Evolutionary conservation across 2,888 invertebrate genomes (phyloP).

Genomic region (Himalopsyche anomala): DNA sequence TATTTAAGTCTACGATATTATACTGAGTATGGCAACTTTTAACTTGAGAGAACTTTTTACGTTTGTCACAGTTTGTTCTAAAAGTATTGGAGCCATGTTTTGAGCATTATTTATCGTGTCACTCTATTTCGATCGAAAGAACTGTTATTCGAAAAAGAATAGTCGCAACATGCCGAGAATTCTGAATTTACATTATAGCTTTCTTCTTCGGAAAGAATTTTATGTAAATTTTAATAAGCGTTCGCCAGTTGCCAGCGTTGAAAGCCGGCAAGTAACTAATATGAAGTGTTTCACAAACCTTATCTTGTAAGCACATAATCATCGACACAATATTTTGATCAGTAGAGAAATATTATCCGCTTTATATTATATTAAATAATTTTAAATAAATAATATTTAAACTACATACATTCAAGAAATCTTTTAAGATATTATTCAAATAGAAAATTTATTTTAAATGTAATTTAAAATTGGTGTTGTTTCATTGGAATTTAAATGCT

Average conservation of each 20-base stretch:
- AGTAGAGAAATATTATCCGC: constrained; percentile 27
- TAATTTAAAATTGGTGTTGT: constrained; percentile 26
- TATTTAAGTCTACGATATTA: constrained; percentile 2
- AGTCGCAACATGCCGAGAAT: background rate
- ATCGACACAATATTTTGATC: constrained; percentile 30
- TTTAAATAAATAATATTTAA: constrained; percentile 20
- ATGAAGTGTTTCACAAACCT: constrained; percentile 14
- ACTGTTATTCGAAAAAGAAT: background rate
- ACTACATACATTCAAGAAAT: constrained; percentile 22
- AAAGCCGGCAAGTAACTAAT: background rate
- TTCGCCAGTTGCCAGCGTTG: background rate
- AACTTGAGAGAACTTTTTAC: constrained; percentile 16
- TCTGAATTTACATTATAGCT: too few relatives aligned
- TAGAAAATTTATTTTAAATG: constrained; percentile 20
- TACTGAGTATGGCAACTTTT: constrained; percentile 22
- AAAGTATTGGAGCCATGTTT: constrained; percentile 5
- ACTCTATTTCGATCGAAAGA: background rate
- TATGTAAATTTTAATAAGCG: background rate
- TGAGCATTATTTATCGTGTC: background rate
- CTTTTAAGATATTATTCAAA: constrained; percentile 32
- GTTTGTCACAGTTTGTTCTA: background rate
- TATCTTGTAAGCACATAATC: constrained; percentile 26
- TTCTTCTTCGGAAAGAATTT: background rate
- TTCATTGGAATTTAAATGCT: constrained; percentile 26
- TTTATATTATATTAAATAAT: constrained; percentile 34